phyloP scores from a whole-genome alignment of 2,888 invertebrate species.

The Limnephilus rhombicus region DNA sequence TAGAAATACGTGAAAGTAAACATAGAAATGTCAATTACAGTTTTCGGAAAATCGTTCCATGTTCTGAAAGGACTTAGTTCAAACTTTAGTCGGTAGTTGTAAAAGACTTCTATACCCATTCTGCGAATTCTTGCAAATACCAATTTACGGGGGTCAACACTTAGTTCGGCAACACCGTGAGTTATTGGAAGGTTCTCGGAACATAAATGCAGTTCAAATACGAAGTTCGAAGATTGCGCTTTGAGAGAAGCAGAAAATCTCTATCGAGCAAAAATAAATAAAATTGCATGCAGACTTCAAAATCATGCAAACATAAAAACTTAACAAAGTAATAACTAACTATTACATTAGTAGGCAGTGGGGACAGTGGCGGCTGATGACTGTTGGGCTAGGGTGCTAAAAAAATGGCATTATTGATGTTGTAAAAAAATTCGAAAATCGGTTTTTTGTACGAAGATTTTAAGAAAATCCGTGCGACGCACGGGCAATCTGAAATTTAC shows the following conservation, averaged over 20 bases:
- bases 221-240: neutral
- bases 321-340: too few species aligned
- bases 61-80: neutral
- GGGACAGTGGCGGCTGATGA: too few species aligned
- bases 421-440: too few species aligned
- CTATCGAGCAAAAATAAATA: neutral
- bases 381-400: too few species aligned
- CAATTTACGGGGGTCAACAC: neutral
- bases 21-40: neutral
- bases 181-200: neutral
- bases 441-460: too few species aligned
- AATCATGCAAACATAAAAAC: too few species aligned
- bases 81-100: neutral
- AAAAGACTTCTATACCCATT: neutral
- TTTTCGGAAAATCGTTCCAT: too few species aligned
- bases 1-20: neutral
- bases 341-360: too few species aligned
- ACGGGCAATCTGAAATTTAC: too few species aligned
- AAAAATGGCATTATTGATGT: too few species aligned
- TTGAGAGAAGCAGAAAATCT: neutral
- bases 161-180: neutral
- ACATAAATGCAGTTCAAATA: neutral
- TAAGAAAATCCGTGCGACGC: too few species aligned
- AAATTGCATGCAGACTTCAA: neutral
- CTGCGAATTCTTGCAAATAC: neutral